These are phyloP conservation scores for Clunio marinus DNA, from an alignment of 2,888 invertebrate species.

Conservation along the genomic window DNA sequence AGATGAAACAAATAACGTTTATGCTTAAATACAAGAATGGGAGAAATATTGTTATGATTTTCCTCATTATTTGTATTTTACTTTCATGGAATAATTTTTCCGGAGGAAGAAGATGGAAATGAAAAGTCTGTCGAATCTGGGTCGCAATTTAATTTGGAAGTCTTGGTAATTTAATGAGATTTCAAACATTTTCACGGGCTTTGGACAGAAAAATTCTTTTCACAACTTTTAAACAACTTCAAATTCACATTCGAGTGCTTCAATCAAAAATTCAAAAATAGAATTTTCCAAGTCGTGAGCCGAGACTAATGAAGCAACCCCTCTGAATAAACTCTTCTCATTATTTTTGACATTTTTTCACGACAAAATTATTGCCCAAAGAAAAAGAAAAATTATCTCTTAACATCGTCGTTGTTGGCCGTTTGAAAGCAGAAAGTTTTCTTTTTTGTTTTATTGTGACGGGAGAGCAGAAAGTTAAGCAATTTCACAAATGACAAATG, in stretches of 20 bases:
- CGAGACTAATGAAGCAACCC: neutral
- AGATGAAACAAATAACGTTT: too few species aligned
- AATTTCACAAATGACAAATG: slow-evolving; percentile 7
- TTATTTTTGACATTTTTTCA: neutral
- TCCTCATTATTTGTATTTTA: neutral
- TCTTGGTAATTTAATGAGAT: neutral
- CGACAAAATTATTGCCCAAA: too few species aligned
- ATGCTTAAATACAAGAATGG: too few species aligned
- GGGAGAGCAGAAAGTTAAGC: neutral
- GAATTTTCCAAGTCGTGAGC: neutral
- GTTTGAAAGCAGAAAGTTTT: too few species aligned
- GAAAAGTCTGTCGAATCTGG: neutral
- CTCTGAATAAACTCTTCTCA: neutral
- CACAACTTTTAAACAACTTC: too few species aligned
- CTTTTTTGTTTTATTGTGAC: neutral
- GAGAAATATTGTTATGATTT: slow-evolving; percentile 20
- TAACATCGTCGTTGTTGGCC: neutral
- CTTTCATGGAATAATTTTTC: neutral
- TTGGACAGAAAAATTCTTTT: too few species aligned
- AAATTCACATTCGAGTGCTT: too few species aligned
- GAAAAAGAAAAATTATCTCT: neutral
- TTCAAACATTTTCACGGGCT: neutral
- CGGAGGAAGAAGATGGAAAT: neutral
- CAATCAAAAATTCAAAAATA: too few species aligned
- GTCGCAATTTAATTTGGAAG: neutral